Percentiles rank a stretch among this genome's conserved stretches.
These are phyloP conservation scores for Erebia aethiops DNA, from an alignment of 2,888 invertebrate genomes.

Conservation along the genomic window DNA sequence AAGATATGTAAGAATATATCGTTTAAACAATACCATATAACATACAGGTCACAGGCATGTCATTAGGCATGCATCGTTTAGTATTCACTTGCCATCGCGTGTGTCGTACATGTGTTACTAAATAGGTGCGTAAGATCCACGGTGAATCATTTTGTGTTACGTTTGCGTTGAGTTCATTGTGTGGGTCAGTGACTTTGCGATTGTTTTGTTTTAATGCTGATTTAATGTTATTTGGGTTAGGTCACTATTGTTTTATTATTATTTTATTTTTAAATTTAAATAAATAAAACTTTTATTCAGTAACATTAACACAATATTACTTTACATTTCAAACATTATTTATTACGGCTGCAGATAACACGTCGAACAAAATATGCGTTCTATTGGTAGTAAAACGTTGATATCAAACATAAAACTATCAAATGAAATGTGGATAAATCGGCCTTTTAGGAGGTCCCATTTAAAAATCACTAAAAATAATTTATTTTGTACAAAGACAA, in stretches of 20 bases:
- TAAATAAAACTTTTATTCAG: no score
- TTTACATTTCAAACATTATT: no score
- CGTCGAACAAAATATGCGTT: no score
- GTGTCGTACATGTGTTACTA: constrained; percentile 30
- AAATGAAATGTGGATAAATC: no score
- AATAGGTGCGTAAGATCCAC: constrained; percentile 28
- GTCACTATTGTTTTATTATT: background rate
- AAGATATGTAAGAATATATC: constrained; percentile 17
- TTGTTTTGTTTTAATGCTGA: constrained; percentile 23
- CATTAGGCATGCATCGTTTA: constrained; percentile 24
- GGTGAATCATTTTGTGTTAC: constrained; percentile 31
- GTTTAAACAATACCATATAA: constrained; percentile 15
- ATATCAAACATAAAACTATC: no score
- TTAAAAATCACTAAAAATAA: no score
- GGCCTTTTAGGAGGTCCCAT: no score
- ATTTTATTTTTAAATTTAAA: no score
- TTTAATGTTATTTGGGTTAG: constrained; percentile 16
- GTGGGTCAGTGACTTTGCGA: constrained; percentile 35
- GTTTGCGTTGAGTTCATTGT: constrained; percentile 28
- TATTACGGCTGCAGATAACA: no score
- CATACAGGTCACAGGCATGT: constrained; percentile 22
- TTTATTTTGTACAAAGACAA: no score
- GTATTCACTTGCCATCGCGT: constrained; percentile 27
- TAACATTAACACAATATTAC: no score
- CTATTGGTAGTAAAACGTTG: no score